phyloP scores from a whole-genome alignment of 2,113 vertebrate genomes.

The Peucedramus taeniatus region DNA sequence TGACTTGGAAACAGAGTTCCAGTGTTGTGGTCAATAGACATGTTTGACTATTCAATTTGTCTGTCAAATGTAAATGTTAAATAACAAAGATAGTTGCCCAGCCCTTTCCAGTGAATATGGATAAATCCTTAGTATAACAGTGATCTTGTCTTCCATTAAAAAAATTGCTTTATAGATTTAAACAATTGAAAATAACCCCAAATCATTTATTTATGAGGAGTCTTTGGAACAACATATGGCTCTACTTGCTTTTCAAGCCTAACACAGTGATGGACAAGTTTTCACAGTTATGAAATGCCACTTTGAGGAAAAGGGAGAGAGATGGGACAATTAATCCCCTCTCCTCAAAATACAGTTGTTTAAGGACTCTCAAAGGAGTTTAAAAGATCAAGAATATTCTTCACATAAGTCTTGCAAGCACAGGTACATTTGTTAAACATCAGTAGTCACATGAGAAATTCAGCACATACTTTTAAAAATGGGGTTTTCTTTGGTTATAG shows the following conservation, averaged over 20 bases:
- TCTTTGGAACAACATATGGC: neutral
- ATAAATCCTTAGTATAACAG: neutral
- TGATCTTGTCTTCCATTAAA: neutral
- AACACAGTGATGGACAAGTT: neutral
- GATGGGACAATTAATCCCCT: neutral
- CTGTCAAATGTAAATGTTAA: neutral
- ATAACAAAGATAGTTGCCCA: neutral
- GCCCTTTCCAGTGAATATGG: neutral
- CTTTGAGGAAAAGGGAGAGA: neutral
- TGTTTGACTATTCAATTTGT: neutral
- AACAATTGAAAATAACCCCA: neutral
- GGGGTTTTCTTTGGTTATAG: neutral
- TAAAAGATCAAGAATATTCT: neutral
- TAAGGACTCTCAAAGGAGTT: neutral
- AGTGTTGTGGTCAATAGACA: neutral
- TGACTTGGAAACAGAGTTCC: neutral
- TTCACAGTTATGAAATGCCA: neutral
- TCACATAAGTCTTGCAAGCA: neutral
- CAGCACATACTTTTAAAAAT: neutral
- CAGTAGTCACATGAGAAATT: neutral
- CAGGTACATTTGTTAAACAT: neutral
- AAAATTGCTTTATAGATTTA: neutral
- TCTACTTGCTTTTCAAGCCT: neutral
- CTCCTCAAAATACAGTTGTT: neutral
- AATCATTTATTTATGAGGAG: neutral